These are phyloP conservation scores for Ceratina calcarata DNA, from an alignment of 1,140 invertebrate genomes.

Conservation along the genomic window DNA sequence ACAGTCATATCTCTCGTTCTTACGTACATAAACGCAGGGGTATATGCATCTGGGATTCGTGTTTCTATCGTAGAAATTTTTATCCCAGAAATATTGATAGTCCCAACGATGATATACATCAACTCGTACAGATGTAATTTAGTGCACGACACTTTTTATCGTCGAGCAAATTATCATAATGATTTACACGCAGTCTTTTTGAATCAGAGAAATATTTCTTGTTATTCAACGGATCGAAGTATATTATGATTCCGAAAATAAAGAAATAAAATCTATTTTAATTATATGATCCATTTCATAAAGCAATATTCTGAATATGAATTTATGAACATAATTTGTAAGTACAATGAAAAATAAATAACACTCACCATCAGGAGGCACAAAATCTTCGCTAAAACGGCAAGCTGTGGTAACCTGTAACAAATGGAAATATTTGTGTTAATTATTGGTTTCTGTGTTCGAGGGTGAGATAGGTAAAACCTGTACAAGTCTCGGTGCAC, in stretches of 20 bases:
- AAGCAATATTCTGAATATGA: too few relatives aligned
- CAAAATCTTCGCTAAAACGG: conserved; percentile 92
- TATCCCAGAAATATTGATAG: background rate
- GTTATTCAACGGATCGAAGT: too few relatives aligned
- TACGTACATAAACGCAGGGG: background rate
- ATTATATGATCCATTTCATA: too few relatives aligned
- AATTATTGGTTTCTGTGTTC: background rate
- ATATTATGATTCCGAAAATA: too few relatives aligned
- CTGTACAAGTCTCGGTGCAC: background rate
- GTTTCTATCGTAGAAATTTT: background rate
- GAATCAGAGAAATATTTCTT: too few relatives aligned
- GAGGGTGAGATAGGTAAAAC: background rate
- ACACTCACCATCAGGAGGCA: conserved; percentile 90
- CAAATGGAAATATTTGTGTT: conserved; percentile 59
- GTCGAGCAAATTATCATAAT: background rate
- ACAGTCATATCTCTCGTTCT: conserved; percentile 8
- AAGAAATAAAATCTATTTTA: background rate
- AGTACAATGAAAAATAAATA: background rate
- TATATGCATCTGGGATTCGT: background rate
- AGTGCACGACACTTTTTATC: background rate
- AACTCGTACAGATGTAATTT: background rate
- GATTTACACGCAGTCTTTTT: too few relatives aligned
- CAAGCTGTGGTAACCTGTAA: conserved; percentile 92
- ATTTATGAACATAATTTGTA: too few relatives aligned
- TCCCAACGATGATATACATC: background rate